Conservation (phyloP, 1,140 invertebrate species). For the Pristionchus pacificus region DNA sequence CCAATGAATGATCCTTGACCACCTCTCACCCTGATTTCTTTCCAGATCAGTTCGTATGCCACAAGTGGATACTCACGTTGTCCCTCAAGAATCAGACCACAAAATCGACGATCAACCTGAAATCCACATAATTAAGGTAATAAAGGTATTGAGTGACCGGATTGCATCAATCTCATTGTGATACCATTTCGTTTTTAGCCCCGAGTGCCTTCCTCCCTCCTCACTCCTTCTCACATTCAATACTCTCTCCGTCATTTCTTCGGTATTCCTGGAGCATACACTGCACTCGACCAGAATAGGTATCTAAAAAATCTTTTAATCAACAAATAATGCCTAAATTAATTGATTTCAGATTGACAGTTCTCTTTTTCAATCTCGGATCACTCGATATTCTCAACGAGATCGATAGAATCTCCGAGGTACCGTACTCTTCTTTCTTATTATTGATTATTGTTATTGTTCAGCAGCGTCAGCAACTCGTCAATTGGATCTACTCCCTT, state of each 20-base stretch:
- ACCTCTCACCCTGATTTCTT: no score
- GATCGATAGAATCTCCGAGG: neutral
- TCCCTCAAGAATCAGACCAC: no score
- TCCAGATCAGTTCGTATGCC: no score
- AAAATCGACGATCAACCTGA: no score
- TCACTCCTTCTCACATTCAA: conserved; percentile 8
- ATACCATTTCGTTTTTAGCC: neutral
- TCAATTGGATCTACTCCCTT: conserved; percentile 40
- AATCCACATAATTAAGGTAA: no score
- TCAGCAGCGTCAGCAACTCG: conserved; percentile 11
- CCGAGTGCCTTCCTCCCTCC: neutral
- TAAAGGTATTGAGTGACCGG: no score
- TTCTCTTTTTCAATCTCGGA: conserved; percentile 35
- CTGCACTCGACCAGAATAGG: conserved; percentile 32
- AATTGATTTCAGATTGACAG: conserved; percentile 28
- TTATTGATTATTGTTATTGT: conserved; percentile 4
- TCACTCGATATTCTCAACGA: conserved; percentile 31
- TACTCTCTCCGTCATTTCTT: conserved; percentile 18
- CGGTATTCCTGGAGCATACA: conserved; percentile 25
- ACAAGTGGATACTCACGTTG: no score
- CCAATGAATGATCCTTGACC: no score
- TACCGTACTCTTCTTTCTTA: neutral
- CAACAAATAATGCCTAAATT: neutral
- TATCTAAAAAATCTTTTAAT: neutral
- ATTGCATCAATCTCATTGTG: no score